Conservation (phyloP, 2,888 invertebrate genomes). For the Epinotia brunnichana region DNA sequence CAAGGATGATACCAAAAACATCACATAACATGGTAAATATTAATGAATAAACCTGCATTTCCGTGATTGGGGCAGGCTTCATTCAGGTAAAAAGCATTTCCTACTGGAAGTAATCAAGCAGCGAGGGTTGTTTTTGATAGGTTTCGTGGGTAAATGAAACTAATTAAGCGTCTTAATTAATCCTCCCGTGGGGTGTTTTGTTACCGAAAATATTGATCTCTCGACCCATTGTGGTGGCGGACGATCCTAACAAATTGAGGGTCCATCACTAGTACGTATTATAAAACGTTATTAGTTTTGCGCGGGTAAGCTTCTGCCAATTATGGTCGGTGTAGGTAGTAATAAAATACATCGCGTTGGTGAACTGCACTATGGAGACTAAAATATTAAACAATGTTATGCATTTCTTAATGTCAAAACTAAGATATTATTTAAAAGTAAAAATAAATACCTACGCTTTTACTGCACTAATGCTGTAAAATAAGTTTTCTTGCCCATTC, state of each 20-base stretch:
- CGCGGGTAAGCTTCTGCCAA: slow-evolving; percentile 47
- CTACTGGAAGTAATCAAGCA: slow-evolving; percentile 65
- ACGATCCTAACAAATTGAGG: slow-evolving; percentile 51
- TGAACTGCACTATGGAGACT: slow-evolving; percentile 54
- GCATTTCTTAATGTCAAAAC: not conserved
- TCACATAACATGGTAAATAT: slow-evolving; percentile 1
- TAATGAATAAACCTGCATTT: slow-evolving; percentile 29
- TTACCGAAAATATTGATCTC: slow-evolving; percentile 77
- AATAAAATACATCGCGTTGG: slow-evolving; percentile 59
- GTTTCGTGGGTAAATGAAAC: slow-evolving; percentile 77
- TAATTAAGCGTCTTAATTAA: slow-evolving; percentile 81
- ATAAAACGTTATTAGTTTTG: slow-evolving; percentile 50
- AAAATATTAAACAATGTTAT: slow-evolving; percentile 57
- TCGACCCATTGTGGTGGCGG: slow-evolving; percentile 56
- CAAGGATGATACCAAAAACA: not conserved
- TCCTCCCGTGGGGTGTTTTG: slow-evolving; percentile 74
- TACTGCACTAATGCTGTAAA: too few relatives aligned
- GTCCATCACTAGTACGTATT: slow-evolving; percentile 50
- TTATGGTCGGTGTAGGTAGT: slow-evolving; percentile 55
- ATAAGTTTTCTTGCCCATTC: too few relatives aligned
- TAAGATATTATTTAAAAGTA: too few relatives aligned
- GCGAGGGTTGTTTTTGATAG: slow-evolving; percentile 73
- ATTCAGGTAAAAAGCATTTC: slow-evolving; percentile 48
- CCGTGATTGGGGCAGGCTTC: slow-evolving; percentile 32
- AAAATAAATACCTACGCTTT: too few relatives aligned